Evolutionary conservation across 1,140 invertebrate genomes (phyloP), one percentile per base, ranked within the genome.

Genomic region (Drosophila kohkoa): DNA sequence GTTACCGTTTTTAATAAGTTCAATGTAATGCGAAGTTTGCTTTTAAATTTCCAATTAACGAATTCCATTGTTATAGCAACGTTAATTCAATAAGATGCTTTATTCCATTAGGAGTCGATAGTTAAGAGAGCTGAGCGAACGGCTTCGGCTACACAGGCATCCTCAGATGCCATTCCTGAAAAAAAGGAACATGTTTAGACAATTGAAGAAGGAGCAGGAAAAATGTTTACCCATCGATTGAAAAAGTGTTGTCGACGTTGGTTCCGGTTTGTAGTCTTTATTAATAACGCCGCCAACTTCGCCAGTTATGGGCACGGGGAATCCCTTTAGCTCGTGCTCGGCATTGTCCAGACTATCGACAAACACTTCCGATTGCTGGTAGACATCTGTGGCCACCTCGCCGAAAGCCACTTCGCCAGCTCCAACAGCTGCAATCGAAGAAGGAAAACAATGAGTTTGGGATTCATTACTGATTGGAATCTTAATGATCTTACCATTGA

Each of bases 221-320:
- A 35, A 11, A 16, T 15, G 20, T 35, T 55, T 38, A 80, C 88
- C 88, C 79, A 90, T 79, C 5, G 91, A 91, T 41, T 92, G 89
- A 13, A 91, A 91, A 10, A 92, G 70, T 1, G 86, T 76, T 0
- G 77, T 55, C 3, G 51, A 48, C n/a, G 57, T 0, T 16, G 35
- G 5, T 3, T 25, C 28, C 0, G 78, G 75, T 25, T 66, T 73
- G 13, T 70, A 67, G n/a, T 32, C 28, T 1, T 74, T 60, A 11
- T 92, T 82, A 5, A 93, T 81, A 2, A 81, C 62, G 1, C 81
- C 79, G 25, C 93, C 93, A 48, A 94, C 62, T 75, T 93, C 93
- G 2, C 79, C 92, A 7, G 80, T 64, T 38, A 93, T 87, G 5
- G 72, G 16, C 3, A 82, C 80, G 2, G 89, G 88, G 1, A 90